Conservation (phyloP, 2,888 invertebrate genomes). For the Troilus luridus region DNA sequence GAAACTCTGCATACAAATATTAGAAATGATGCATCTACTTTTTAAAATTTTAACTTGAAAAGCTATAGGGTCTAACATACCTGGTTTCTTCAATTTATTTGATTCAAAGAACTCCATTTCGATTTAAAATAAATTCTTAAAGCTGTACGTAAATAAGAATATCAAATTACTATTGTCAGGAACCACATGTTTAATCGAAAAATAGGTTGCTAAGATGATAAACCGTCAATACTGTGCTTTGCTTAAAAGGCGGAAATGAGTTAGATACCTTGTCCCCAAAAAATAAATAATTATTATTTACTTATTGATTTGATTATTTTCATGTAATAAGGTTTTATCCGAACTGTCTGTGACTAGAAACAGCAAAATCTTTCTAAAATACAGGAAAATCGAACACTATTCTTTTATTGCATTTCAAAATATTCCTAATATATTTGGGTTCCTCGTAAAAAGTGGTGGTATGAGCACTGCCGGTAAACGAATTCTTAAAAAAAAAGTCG, state of each 20-base stretch:
- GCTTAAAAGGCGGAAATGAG: not conserved
- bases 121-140: not conserved
- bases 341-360: too few relatives aligned
- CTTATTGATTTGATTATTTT: too few relatives aligned
- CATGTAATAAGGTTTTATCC: too few relatives aligned
- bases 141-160: not conserved
- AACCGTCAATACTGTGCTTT: not conserved
- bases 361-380: too few relatives aligned
- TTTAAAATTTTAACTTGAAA: not conserved
- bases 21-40: not conserved
- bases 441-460: too few relatives aligned
- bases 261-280: not conserved
- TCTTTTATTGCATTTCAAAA: too few relatives aligned
- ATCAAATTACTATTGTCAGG: not conserved
- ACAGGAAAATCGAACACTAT: too few relatives aligned
- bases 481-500: too few relatives aligned
- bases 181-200: not conserved
- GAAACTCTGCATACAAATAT: not conserved
- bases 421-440: too few relatives aligned
- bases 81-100: not conserved
- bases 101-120: not conserved
- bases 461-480: too few relatives aligned
- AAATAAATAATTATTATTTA: not conserved
- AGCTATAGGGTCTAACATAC: not conserved
- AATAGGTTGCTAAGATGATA: not conserved